These are phyloP conservation scores for Eurois occulta DNA, from an alignment of 2,888 invertebrate species.

Conservation along the genomic window DNA sequence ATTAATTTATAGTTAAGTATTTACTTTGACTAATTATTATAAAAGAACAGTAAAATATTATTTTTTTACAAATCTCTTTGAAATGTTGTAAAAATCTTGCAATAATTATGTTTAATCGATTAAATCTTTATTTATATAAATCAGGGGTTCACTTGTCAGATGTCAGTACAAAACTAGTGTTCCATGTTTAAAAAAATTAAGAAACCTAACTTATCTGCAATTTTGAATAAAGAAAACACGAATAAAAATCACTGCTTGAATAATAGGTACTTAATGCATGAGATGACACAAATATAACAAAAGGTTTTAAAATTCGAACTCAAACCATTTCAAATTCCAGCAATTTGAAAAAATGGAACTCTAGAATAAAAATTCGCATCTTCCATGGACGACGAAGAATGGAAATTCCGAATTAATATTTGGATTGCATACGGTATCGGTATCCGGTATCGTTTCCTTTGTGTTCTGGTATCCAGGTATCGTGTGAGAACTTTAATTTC, in stretches of 20 bases:
- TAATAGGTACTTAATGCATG: background rate
- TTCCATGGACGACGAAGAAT: constrained; percentile 67
- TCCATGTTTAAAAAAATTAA: background rate
- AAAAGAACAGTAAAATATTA: background rate
- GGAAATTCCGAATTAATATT: constrained; percentile 84
- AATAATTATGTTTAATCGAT: background rate
- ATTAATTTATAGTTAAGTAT: background rate
- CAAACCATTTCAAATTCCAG: background rate
- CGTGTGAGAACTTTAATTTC: constrained; percentile 71
- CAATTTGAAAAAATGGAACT: constrained; percentile 37
- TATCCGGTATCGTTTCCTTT: constrained; percentile 74
- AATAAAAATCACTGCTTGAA: background rate
- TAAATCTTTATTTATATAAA: background rate
- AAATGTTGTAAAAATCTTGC: background rate
- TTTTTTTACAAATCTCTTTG: background rate
- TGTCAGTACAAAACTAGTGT: background rate
- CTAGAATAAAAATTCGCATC: constrained; percentile 64
- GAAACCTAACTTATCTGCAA: background rate
- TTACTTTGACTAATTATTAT: background rate
- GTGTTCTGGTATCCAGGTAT: constrained; percentile 62
- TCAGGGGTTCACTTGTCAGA: background rate
- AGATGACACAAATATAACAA: background rate
- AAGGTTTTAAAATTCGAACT: background rate
- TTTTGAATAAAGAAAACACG: background rate
- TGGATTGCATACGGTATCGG: constrained; percentile 66